Conservation (phyloP, 2,888 invertebrate species). For the Diarsia rubi region DNA sequence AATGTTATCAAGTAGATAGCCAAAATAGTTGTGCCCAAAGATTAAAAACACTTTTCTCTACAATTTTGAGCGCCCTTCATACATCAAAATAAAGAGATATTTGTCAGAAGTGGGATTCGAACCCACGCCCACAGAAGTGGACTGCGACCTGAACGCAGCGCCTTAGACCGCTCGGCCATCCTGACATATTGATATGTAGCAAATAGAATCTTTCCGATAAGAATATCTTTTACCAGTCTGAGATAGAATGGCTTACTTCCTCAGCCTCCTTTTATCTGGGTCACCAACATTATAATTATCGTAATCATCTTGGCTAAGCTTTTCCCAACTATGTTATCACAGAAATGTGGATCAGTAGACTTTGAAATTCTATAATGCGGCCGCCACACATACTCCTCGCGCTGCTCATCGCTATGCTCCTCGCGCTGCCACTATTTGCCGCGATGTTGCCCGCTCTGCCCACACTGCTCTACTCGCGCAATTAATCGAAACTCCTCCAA, state of each 20-base stretch:
- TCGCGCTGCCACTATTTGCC: no score
- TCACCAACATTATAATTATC: not conserved
- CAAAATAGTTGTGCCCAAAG: not conserved
- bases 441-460: no score
- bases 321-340: no score
- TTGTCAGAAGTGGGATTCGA: slow-evolving; percentile 32
- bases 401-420: no score
- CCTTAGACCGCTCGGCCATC: slow-evolving; percentile 57
- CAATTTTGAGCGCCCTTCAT: not conserved
- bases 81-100: slow-evolving; percentile 15
- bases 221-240: not conserved
- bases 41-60: not conserved
- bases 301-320: no score
- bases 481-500: no score
- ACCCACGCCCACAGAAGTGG: slow-evolving; percentile 57
- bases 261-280: no score
- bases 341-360: no score
- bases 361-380: no score
- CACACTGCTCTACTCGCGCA: no score
- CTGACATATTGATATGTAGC: not conserved
- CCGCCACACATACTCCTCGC: no score
- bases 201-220: slow-evolving; percentile 21
- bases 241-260: not conserved
- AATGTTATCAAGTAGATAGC: no score
- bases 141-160: slow-evolving; percentile 56